Conservation (phyloP, 1,140 invertebrate genomes). For the Zaprionus taronus region DNA sequence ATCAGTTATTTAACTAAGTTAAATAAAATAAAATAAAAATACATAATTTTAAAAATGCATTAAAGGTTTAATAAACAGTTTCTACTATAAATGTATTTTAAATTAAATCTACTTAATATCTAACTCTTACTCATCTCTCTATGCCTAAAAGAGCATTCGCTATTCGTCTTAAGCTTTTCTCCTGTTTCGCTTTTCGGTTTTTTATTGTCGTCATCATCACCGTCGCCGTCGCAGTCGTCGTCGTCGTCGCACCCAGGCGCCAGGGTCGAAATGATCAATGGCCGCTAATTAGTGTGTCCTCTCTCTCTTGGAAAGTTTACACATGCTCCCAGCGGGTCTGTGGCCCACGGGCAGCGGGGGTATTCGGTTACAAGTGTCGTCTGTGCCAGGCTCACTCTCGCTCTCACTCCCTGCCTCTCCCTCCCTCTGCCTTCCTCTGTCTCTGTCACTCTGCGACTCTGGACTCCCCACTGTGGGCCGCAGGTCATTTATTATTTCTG, state of each 20-base stretch:
- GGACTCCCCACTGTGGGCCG: slow-evolving; percentile 63
- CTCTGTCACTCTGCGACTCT: slow-evolving; percentile 17
- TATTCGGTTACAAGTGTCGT: slow-evolving; percentile 71
- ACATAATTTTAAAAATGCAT: no score
- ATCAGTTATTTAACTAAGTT: no score
- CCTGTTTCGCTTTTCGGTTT: not conserved
- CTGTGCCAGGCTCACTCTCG: slow-evolving; percentile 23
- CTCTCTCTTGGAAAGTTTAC: slow-evolving; percentile 72
- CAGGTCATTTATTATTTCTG: slow-evolving; percentile 73
- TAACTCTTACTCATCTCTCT: not conserved
- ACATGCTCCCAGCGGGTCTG: slow-evolving; percentile 57
- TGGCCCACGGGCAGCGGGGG: slow-evolving; percentile 15
- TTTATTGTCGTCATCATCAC: slow-evolving; percentile 2
- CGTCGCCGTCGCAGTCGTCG: slow-evolving; percentile 30
- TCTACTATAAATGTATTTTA: no score
- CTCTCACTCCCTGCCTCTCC: not conserved
- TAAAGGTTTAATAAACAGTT: no score
- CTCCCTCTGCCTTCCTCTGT: slow-evolving; percentile 17
- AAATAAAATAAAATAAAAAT: no score
- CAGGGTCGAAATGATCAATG: slow-evolving; percentile 73
- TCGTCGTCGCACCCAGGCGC: slow-evolving; percentile 66
- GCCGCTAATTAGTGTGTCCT: slow-evolving; percentile 78
- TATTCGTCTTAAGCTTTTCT: not conserved
- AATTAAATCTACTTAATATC: no score
- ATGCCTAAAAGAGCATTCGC: not conserved